phyloP scores from a whole-genome alignment of 1,140 invertebrate species.

The Oncopodura yosiiana region DNA sequence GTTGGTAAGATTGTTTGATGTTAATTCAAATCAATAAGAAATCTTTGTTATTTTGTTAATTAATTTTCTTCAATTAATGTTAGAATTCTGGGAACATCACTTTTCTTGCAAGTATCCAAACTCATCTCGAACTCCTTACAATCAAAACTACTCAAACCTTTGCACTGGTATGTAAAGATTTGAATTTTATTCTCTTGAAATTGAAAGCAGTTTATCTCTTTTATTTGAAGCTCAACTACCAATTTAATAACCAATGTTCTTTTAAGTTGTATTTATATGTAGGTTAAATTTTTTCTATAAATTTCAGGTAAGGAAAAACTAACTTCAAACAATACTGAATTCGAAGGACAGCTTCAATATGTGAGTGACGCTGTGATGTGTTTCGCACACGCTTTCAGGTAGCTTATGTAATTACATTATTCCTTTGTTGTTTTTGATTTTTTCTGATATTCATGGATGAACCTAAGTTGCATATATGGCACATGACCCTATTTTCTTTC shows the following conservation, averaged over 20 bases:
- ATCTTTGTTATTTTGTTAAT: neutral
- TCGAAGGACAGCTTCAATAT: slow-evolving; percentile 83
- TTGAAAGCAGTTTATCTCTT: no score
- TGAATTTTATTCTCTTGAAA: no score
- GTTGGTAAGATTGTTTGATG: slow-evolving; percentile 52
- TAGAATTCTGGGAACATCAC: slow-evolving; percentile 90
- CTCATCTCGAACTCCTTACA: slow-evolving; percentile 67
- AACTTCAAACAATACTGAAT: slow-evolving; percentile 61
- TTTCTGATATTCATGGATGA: no score
- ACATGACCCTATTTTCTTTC: no score
- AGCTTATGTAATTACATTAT: no score
- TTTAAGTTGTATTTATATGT: no score
- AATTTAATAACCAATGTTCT: no score
- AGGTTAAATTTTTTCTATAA: no score
- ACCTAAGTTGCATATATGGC: no score
- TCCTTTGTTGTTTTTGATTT: no score
- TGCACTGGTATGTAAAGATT: no score
- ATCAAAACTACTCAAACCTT: slow-evolving; percentile 53
- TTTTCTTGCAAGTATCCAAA: slow-evolving; percentile 74
- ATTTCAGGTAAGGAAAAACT: slow-evolving; percentile 61
- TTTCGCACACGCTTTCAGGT: slow-evolving; percentile 78
- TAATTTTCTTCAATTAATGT: slow-evolving; percentile 38
- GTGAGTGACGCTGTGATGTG: slow-evolving; percentile 86
- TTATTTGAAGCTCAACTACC: no score
- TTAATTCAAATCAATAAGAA: neutral